Conservation (phyloP, 92 coral and sea anemone genomes). For the Bergia puertoricense region DNA sequence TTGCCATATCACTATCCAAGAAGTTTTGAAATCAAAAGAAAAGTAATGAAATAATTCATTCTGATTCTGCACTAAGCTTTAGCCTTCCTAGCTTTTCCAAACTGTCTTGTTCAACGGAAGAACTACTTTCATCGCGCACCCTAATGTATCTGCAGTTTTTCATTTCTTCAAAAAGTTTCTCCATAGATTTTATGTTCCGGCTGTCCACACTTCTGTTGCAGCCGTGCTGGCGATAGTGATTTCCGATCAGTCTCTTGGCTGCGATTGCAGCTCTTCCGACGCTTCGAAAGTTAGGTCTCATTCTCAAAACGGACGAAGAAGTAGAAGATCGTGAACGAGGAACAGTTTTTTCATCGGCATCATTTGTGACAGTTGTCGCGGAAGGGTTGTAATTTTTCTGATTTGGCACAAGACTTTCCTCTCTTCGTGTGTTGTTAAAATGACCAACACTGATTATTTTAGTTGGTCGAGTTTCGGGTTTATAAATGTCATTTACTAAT, state of each 20-base stretch:
- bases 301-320: background rate
- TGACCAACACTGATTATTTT: constrained; percentile 19
- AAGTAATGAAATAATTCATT: background rate
- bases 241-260: constrained; percentile 35
- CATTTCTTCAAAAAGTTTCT: constrained; percentile 58
- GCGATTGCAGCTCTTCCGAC: constrained; percentile 45
- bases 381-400: background rate
- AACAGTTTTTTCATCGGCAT: background rate
- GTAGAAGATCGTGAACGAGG: background rate
- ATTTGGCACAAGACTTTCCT: background rate
- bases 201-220: background rate
- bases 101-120: background rate
- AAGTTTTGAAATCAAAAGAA: background rate
- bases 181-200: constrained; percentile 35
- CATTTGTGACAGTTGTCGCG: constrained; percentile 10
- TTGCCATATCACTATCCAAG: background rate
- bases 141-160: constrained; percentile 57
- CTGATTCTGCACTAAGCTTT: background rate
- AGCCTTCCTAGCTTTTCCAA: background rate
- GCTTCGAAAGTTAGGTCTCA: constrained; percentile 31
- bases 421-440: constrained; percentile 2
- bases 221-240: constrained; percentile 48
- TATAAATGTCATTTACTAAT: background rate
- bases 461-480: background rate
- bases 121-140: constrained; percentile 20